These are phyloP conservation scores for Aphis craccivora DNA, from an alignment of 1,140 invertebrate species.

Conservation along the genomic window DNA sequence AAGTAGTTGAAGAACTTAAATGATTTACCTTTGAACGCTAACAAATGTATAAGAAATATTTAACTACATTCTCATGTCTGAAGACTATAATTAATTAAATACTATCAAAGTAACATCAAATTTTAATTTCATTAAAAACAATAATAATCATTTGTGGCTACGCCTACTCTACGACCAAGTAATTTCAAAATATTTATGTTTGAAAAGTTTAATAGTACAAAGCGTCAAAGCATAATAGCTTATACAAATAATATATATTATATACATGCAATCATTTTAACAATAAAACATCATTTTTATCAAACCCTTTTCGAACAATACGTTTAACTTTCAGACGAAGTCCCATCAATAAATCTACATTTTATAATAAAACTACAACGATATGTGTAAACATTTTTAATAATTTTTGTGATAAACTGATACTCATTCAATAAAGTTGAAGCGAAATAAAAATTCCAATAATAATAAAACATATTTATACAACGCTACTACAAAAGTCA, in stretches of 20 bases:
- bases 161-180: not conserved
- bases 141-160: not conserved
- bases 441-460: not conserved
- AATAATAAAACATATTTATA: not conserved
- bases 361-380: not conserved
- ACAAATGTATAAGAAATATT: not conserved
- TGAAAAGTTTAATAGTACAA: not conserved
- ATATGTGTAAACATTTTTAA: not conserved
- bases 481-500: not conserved
- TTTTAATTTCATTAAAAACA: not conserved
- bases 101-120: not conserved
- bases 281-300: not conserved
- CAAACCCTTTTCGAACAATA: not conserved
- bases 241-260: not conserved
- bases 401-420: not conserved
- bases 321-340: not conserved
- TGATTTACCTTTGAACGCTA: not conserved
- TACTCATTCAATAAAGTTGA: not conserved
- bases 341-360: not conserved
- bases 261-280: not conserved
- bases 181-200: not conserved
- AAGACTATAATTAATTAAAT: not conserved
- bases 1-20: not conserved
- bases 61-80: not conserved
- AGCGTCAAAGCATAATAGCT: not conserved